Conservation (phyloP, 2,113 vertebrate species). For the Etheostoma spectabile region DNA sequence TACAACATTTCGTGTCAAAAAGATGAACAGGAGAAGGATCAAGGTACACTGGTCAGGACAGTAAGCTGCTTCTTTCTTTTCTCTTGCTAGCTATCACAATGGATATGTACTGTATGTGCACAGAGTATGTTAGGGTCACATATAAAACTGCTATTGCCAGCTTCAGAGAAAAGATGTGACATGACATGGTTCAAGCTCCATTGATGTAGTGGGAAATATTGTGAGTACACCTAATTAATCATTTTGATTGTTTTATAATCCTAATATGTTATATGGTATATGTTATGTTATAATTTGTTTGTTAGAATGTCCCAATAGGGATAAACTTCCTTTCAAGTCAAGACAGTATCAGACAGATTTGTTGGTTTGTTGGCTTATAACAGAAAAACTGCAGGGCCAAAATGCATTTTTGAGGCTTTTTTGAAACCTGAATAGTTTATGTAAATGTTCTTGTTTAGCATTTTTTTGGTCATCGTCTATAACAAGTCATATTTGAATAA, state of each 20-base stretch:
- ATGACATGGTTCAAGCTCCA: background rate
- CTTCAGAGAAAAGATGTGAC: background rate
- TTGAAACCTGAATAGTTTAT: too few species aligned
- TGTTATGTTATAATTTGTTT: background rate
- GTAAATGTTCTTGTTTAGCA: too few species aligned
- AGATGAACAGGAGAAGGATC: background rate
- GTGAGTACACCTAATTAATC: background rate
- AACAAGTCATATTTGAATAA: too few species aligned
- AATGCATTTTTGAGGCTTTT: too few species aligned
- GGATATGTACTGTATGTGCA: too few species aligned
- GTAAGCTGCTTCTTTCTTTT: background rate
- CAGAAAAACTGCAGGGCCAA: too few species aligned
- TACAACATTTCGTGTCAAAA: slow-evolving; percentile 8
- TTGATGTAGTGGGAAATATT: too few species aligned
- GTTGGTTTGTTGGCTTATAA: too few species aligned
- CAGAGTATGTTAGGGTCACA: background rate
- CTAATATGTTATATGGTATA: too few species aligned
- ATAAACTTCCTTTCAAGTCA: background rate
- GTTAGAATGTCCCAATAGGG: background rate
- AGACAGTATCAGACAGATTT: background rate
- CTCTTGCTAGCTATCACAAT: background rate
- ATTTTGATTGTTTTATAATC: background rate
- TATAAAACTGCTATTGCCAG: background rate
- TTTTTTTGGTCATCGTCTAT: too few species aligned
- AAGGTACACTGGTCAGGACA: background rate